These are phyloP conservation scores for Danio albolineatus DNA, from an alignment of 2,797 vertebrate species.

Conservation along the genomic window DNA sequence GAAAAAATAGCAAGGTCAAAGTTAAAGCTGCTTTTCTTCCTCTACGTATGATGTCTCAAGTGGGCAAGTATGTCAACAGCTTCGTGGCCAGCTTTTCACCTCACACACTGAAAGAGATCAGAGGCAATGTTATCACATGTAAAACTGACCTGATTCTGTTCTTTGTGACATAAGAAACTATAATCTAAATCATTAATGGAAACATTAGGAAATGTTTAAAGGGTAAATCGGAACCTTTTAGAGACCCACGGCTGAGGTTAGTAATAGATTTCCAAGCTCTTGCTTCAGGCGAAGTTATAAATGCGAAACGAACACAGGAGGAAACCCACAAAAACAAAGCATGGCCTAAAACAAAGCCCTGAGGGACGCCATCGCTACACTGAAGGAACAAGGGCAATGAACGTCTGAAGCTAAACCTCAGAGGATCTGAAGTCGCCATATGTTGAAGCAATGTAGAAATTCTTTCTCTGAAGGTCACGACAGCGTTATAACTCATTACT, in stretches of 20 bases:
- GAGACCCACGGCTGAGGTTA: background rate
- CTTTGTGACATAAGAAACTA: background rate
- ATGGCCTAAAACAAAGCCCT: constrained; percentile 7
- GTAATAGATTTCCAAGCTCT: background rate
- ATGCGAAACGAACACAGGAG: constrained; percentile 9
- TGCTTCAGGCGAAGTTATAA: background rate
- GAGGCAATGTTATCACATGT: background rate
- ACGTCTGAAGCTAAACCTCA: constrained; percentile 53
- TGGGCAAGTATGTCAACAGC: constrained; percentile 3
- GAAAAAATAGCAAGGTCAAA: background rate
- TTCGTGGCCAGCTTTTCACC: constrained; percentile 1
- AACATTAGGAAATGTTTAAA: background rate
- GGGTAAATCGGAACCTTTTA: background rate
- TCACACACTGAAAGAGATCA: background rate
- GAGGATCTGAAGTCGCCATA: constrained; percentile 71
- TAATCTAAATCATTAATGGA: background rate
- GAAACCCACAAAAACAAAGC: constrained; percentile 10
- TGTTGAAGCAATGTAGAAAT: constrained; percentile 68
- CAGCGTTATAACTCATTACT: constrained; percentile 69
- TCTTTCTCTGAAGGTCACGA: constrained; percentile 66
- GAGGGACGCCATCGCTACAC: constrained; percentile 48
- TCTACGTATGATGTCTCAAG: background rate
- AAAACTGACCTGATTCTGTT: background rate
- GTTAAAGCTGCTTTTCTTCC: background rate
- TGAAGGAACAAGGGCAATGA: constrained; percentile 56